A percentile compares a stretch with the other conserved stretches of the same genome.
Evolutionary conservation across 2,113 vertebrate species (phyloP).

Genomic region (Xenopus borealis): DNA sequence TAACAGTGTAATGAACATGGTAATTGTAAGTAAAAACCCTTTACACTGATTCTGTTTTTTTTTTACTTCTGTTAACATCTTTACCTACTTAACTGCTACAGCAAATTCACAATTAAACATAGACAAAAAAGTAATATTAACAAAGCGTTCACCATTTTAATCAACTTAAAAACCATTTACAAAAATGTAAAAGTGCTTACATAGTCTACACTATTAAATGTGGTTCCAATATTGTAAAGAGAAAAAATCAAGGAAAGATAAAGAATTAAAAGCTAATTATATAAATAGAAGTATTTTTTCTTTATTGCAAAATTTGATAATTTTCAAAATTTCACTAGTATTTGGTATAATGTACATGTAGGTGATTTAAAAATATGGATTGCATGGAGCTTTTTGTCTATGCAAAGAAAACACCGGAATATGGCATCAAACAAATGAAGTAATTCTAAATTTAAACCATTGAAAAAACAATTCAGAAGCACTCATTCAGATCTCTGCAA

Average conservation of each 20-base stretch:
- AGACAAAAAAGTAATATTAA: background rate
- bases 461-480: too few relatives aligned
- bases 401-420: background rate
- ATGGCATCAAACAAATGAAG: background rate
- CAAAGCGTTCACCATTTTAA: slow-evolving; percentile 7
- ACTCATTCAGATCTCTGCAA: too few relatives aligned
- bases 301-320: slow-evolving; percentile 36
- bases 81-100: background rate
- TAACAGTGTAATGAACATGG: too few relatives aligned
- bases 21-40: background rate
- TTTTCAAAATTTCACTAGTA: slow-evolving; percentile 28
- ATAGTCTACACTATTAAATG: slow-evolving; percentile 2
- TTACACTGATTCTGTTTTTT: background rate
- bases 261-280: slow-evolving; percentile 10
- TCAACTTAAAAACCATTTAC: slow-evolving; percentile 10
- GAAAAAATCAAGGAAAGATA: slow-evolving; percentile 13
- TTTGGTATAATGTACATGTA: slow-evolving; percentile 21
- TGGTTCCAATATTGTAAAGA: slow-evolving; percentile 5
- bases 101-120: background rate
- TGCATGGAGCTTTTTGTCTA: background rate
- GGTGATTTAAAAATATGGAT: background rate
- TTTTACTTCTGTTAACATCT: background rate
- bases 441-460: too few relatives aligned
- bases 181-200: slow-evolving; percentile 19
- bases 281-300: slow-evolving; percentile 26